Evolutionary conservation across 2,113 vertebrate species (phyloP).

Genomic region (Mastomys coucha): DNA sequence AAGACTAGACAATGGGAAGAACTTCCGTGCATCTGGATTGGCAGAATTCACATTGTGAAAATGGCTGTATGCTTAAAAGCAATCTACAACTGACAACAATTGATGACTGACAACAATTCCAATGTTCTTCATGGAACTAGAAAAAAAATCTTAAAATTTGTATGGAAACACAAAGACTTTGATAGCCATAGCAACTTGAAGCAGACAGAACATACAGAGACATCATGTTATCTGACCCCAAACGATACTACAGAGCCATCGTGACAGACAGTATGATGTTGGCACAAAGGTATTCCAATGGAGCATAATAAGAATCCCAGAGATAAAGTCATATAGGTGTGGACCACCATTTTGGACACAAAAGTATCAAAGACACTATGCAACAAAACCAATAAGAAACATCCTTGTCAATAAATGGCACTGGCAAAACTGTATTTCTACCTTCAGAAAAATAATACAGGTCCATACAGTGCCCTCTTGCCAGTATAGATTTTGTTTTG

Average conservation of each 20-base stretch:
- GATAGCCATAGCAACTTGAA: not conserved
- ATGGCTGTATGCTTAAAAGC: not conserved
- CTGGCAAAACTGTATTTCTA: not conserved
- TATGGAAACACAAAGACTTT: not conserved
- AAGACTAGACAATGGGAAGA: not conserved
- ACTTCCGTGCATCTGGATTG: not conserved
- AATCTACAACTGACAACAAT: not conserved
- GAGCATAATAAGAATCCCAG: too few relatives aligned
- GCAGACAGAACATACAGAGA: not conserved
- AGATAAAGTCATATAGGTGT: not conserved
- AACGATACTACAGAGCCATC: not conserved
- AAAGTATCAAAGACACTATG: not conserved
- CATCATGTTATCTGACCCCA: not conserved
- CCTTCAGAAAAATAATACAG: not conserved
- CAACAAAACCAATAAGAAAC: not conserved
- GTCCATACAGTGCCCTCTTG: not conserved
- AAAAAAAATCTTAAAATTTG: not conserved
- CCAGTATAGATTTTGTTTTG: slow-evolving; percentile 16
- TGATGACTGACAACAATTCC: not conserved
- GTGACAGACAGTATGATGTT: not conserved
- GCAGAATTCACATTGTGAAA: not conserved
- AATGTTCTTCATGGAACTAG: not conserved
- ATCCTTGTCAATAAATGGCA: not conserved
- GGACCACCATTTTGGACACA: not conserved
- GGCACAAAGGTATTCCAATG: not conserved